Conservation (phyloP, 2,113 vertebrate species). For the Lophochroa leadbeateri region DNA sequence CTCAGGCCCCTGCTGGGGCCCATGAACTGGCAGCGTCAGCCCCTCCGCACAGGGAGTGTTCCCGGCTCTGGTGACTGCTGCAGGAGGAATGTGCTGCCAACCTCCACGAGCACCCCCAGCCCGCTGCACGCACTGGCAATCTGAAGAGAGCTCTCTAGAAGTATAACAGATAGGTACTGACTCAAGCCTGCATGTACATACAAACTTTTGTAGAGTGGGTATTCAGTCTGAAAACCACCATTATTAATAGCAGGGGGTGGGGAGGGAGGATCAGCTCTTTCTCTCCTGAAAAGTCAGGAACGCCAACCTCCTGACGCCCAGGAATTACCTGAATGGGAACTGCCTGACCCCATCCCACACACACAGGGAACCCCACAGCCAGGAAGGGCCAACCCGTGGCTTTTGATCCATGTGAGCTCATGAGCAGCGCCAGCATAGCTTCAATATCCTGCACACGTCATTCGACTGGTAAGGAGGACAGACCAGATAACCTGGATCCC, state of each 20-base stretch:
- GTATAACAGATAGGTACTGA: background rate
- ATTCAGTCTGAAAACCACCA: background rate
- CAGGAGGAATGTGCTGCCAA: conserved; percentile 6
- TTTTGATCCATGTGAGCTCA: fast-evolving
- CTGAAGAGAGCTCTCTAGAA: background rate
- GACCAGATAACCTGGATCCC: background rate
- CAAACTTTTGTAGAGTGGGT: background rate
- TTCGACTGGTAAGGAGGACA: fast-evolving
- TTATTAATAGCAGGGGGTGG: background rate
- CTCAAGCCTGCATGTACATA: background rate
- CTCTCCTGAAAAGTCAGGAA: background rate
- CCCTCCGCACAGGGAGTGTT: background rate
- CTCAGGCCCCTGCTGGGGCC: background rate
- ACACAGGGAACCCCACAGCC: background rate
- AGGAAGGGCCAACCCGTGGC: background rate
- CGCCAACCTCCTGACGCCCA: background rate
- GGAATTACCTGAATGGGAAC: background rate
- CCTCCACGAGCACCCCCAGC: background rate
- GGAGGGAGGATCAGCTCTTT: background rate
- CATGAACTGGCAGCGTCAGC: background rate
- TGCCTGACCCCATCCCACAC: fast-evolving
- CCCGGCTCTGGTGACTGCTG: background rate
- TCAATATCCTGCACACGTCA: fast-evolving
- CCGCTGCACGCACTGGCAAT: fast-evolving
- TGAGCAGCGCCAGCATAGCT: background rate